Evolutionary conservation across 2,113 vertebrate species (phyloP).

Genomic region (Carassius auratus): DNA sequence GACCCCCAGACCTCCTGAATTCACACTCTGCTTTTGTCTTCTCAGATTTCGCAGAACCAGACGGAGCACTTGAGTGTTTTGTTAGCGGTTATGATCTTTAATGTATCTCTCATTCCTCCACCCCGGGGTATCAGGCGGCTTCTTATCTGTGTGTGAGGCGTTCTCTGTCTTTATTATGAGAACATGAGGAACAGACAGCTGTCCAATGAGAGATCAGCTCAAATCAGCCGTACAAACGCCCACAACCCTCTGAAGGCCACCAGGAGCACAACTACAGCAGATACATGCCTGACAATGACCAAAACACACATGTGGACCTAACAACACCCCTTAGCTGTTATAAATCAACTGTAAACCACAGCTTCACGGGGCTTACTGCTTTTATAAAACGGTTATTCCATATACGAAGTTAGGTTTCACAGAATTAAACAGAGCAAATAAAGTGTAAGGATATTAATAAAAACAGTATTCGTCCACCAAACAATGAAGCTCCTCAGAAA

Average conservation of each 20-base stretch:
- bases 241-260: constrained; percentile 45
- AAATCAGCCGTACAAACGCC: constrained; percentile 44
- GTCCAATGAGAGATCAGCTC: constrained; percentile 41
- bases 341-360: too few relatives aligned
- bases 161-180: constrained; percentile 44
- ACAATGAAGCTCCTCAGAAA: too few relatives aligned
- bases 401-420: too few relatives aligned
- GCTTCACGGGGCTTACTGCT: too few relatives aligned
- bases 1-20: too few relatives aligned
- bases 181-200: constrained; percentile 42
- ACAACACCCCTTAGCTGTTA: too few relatives aligned
- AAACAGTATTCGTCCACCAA: too few relatives aligned
- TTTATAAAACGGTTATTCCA: too few relatives aligned
- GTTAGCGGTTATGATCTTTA: constrained; percentile 49
- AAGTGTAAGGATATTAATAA: too few relatives aligned
- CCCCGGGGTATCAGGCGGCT: not conserved
- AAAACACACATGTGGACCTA: constrained; percentile 20
- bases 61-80: constrained; percentile 36
- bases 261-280: not conserved
- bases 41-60: constrained; percentile 48
- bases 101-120: constrained; percentile 49
- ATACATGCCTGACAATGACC: constrained; percentile 15
- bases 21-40: not conserved
- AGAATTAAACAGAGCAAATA: too few relatives aligned
- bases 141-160: constrained; percentile 44